Base-by-base conservation (phyloP, 1,140 invertebrate genomes). In the Adelges cooleyi region DNA sequence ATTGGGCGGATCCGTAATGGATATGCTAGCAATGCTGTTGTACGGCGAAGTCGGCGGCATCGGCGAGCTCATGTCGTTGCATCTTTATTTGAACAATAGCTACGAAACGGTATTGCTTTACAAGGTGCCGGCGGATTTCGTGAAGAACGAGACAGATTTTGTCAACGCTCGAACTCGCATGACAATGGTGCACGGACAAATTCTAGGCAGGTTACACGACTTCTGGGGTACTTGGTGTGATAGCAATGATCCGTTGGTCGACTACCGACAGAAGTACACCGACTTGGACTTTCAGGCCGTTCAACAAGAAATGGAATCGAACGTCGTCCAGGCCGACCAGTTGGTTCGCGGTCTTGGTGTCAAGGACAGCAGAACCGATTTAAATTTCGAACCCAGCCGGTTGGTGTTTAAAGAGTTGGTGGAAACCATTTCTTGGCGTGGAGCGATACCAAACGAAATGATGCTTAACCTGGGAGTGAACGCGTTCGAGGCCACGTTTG, bases 81-180 rank as follows among this genome's bases (percentile, higher is more conserved):
- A 62, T 33, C 22, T 62, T 9, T 62, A 62, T 13, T n/a, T 62
- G 25, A 36, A 62, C 40, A 62, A 62, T 10, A 5, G 10, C 4
- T 29, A 22, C 13, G 6, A 11, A 9, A 62, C 42, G 1, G 56
- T 62, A 0, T n/a, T 62, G 5, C 15, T 62, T 2, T 11, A 62
- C 4, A 62, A 33, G 18, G 20, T 48, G 13, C 42, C 42, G 1
- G 17, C 20, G 6, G 25, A 48, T 13, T 13, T 11, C 8, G 18
- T 33, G 0, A 2, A 2, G 10, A 27, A 40, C 1, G 1, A 3
- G 11, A 25, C 8, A 8, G 54, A 62, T 29, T 33, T 33, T 3
- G 5, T 18, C 18, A 8, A 46, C 0, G 42, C 56, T n/a, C 18
- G 15, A 11, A n/a, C 25, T 9, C 40, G n/a, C 13, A 22, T 46